Conservation (phyloP, 2,113 vertebrate genomes). For the Cinclus cinclus region DNA sequence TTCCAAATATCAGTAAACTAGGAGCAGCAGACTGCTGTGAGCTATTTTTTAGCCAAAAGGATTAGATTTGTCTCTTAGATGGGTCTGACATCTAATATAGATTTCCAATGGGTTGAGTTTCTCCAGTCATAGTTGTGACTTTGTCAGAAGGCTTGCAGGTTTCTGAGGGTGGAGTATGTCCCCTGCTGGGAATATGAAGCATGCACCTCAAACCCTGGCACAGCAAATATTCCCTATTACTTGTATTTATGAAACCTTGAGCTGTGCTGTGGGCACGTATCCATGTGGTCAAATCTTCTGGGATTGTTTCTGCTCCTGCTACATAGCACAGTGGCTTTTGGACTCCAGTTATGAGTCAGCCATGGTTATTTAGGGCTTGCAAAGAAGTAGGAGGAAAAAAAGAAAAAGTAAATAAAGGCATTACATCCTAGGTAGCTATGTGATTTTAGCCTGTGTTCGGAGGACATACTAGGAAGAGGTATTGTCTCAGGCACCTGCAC, state of each 20-base stretch:
- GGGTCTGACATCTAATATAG: conserved; percentile 71
- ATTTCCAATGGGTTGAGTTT: conserved; percentile 74
- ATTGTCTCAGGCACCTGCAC: neutral
- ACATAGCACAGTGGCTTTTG: neutral
- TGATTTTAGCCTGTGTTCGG: neutral
- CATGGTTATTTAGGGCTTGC: neutral
- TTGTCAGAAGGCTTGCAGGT: conserved; percentile 40
- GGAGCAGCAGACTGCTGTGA: conserved; percentile 48
- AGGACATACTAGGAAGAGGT: neutral
- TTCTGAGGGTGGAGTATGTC: conserved; percentile 59
- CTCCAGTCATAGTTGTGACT: conserved; percentile 56
- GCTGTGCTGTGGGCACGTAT: neutral
- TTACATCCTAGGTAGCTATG: neutral
- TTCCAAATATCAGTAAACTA: conserved; percentile 70
- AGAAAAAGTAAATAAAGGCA: neutral
- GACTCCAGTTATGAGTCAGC: neutral
- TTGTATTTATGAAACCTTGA: neutral
- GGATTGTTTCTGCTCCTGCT: neutral
- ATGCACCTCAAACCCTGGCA: neutral
- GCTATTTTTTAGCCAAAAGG: conserved; percentile 70
- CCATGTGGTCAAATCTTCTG: neutral
- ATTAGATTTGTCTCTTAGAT: conserved; percentile 73
- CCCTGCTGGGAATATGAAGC: conserved; percentile 43
- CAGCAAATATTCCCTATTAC: neutral
- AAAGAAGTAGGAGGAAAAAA: neutral